Evolutionary conservation across 2,888 invertebrate species (phyloP), one percentile per base, ranked within the genome.

Genomic region (Dyspetes luteomarginatus): DNA sequence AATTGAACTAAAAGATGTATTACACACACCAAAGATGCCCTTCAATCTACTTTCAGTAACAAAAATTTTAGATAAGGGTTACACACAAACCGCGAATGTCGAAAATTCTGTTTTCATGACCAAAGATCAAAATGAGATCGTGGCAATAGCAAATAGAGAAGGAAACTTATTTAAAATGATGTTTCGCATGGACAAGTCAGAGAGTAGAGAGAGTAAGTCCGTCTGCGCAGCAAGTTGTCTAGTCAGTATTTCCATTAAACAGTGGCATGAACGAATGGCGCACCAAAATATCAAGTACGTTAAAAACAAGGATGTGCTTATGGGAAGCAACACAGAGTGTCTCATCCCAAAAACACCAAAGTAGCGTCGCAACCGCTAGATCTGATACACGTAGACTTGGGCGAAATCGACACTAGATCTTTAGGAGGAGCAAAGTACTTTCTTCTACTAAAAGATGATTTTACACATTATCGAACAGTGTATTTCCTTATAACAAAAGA

Each of bases 341-440:
- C 85, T 30, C 85, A 88, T 79, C 85, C 85, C 0, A 81, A 12
- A 74, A 88, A 88, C 73, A 15, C 28, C 2, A 85, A 85, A 17
- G 78, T 85, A 68, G 83, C 88, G 41, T 48, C 78, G 67, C 58
- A 73, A 48, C 48, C 78, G 12, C 56, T 86, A 19, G 87, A 89
- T 58, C 7, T 84, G n/a, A 65, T 88, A 69, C 88, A 88, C 77
- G 87, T 88, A 19, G 88, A 88, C 67, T 68, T 88, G 30, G 73
- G 87, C 22, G 87, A 88, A 68, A 86, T 88, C 78, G 82, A 86
- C 36, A 67, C 84, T 28, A 64, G 15, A 19, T 87, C 86, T 50
- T 28, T 86, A 56, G 86, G 85, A 83, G 88, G 85, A 83, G 86
- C 87, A 0, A 88, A 87, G 50, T 87, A 86, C 72, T 88, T 87